Conservation (phyloP, 1,140 invertebrate species). For the Euura lappo region DNA sequence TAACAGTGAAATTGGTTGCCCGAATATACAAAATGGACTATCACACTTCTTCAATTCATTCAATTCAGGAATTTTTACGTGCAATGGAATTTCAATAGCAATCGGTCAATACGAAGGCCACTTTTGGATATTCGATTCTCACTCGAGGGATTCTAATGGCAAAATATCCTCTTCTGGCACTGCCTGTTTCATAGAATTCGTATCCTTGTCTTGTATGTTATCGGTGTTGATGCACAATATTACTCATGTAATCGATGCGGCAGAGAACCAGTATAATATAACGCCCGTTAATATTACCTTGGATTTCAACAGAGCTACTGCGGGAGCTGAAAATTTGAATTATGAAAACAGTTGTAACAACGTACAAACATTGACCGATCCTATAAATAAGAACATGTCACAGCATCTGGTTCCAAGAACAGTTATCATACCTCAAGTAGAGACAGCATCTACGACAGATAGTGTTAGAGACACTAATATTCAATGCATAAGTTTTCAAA, state of each 20-base stretch:
- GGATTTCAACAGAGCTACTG: background rate
- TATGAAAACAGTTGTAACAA: slow-evolving; percentile 12
- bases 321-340: background rate
- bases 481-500: background rate
- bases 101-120: slow-evolving; percentile 2
- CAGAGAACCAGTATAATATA: slow-evolving; percentile 1
- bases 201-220: background rate
- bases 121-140: background rate
- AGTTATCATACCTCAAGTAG: background rate
- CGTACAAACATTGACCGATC: slow-evolving; percentile 11
- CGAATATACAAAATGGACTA: slow-evolving; percentile 1
- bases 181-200: slow-evolving; percentile 3
- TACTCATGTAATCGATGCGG: slow-evolving; percentile 2
- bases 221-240: background rate
- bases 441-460: background rate
- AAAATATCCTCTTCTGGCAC: background rate
- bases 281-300: background rate
- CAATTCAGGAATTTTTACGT: background rate
- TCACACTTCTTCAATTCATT: background rate
- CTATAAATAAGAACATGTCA: background rate
- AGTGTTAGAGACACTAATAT: background rate
- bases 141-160: background rate
- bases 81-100: background rate
- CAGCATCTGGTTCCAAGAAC: background rate
- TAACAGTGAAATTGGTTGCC: background rate